Evolutionary conservation across 2,113 vertebrate species (phyloP), one percentile per base, ranked within the genome.

Genomic region (Etheostoma spectabile): DNA sequence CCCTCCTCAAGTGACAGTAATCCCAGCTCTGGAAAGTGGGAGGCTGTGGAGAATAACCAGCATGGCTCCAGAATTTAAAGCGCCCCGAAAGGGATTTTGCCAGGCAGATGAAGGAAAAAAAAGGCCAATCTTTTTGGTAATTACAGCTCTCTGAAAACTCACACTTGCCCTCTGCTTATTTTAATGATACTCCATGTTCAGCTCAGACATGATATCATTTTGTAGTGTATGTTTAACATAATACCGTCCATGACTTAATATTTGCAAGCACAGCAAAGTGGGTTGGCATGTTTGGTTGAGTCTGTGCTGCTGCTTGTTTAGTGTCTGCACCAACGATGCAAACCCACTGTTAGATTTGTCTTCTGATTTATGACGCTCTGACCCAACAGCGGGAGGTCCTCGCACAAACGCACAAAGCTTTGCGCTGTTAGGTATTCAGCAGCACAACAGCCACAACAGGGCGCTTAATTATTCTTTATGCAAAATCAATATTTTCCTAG

Each of bases 381-480:
- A 35, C 24, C 24, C 30, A 57, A 79, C 77, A 74, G 88, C 68
- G 62, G 87, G 88, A 83, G 79, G 65, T 69, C 73, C 56, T 61
- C n/a, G 61, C 59, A 35, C 86, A 80, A 69, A 86, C 49, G 60
- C 73, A 62, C 84, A 68, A 48, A 74, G 63, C 87, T 19, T 16
- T 19, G 66, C 63, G 14, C 77, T 46, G 65, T 86, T 84, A 61
- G 69, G 78, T 82, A 86, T 91, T 92, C 89, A 91, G 78, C 76
- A 55, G 66, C 70, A 83, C 86, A 77, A 57, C 60, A 22, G 83
- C 78, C 85, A 80, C 82, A 84, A 84, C 89, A 84, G 85, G 79
- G 87, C 82, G 80, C 88, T 91, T 92, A 80, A 93, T 93, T 92
- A 85, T 89, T 78, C 85, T 91, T 87, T 86, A 92, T 93, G 88